Evolutionary conservation across 1,140 invertebrate species (phyloP).

Genomic region (Oedothorax gibbosus): DNA sequence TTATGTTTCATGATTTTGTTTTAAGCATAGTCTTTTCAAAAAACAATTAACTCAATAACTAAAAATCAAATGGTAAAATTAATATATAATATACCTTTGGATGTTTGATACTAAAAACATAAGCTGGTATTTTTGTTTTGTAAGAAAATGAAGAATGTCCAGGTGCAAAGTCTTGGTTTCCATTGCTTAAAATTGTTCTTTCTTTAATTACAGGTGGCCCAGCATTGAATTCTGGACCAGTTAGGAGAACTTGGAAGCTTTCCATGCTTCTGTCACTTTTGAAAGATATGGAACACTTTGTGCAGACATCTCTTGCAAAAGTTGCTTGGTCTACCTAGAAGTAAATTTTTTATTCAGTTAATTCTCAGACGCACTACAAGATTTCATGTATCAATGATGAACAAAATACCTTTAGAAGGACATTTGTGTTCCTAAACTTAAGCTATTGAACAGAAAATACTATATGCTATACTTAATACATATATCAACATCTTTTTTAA

Average conservation of each 20-base stretch:
- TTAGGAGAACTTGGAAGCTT: constrained; percentile 39
- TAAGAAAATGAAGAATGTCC: constrained; percentile 37
- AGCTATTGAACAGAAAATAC: no score
- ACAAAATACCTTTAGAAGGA: no score
- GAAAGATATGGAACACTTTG: constrained; percentile 6
- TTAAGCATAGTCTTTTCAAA: neutral
- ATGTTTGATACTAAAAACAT: constrained; percentile 36
- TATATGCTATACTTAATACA: no score
- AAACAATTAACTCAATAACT: neutral
- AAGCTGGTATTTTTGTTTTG: constrained; percentile 51
- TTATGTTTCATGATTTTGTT: no score
- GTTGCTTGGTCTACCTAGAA: constrained; percentile 30
- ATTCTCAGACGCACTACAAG: no score
- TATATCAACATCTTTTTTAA: no score
- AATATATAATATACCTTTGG: constrained; percentile 20
- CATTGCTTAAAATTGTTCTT: constrained; percentile 23
- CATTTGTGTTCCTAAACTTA: no score
- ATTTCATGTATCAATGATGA: no score
- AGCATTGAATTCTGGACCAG: constrained; percentile 17
- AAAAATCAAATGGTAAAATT: no score
- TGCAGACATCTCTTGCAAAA: neutral
- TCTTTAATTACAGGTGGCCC: constrained; percentile 36
- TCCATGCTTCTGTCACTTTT: constrained; percentile 28
- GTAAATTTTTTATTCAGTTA: no score
- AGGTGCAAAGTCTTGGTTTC: constrained; percentile 6